phyloP scores from a whole-genome alignment of 2,888 invertebrate species.

The Halictus ligatus region DNA sequence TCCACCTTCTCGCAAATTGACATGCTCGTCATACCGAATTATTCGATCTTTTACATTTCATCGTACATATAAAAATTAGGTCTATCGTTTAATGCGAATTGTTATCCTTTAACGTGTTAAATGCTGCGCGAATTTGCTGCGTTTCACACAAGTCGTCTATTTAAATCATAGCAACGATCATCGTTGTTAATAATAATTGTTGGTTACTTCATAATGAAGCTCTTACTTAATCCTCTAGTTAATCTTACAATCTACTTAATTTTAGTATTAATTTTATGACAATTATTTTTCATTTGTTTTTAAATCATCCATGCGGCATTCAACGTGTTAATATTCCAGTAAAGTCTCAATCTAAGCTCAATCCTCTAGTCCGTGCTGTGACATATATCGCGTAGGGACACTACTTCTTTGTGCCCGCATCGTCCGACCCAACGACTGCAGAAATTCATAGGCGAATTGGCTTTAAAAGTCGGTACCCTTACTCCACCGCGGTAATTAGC shows the following conservation, averaged over 20 bases:
- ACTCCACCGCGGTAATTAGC: too few species aligned
- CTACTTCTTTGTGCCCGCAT: too few species aligned
- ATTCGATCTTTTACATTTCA: background rate
- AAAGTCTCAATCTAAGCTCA: too few species aligned
- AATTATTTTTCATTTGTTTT: background rate
- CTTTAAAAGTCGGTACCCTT: too few species aligned
- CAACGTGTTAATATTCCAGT: background rate
- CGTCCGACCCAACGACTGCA: too few species aligned
- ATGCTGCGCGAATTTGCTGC: background rate
- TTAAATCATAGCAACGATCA: background rate
- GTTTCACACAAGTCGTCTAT: background rate
- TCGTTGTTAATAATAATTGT: background rate
- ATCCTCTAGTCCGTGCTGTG: too few species aligned
- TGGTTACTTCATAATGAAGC: background rate
- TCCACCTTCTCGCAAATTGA: background rate
- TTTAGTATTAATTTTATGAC: background rate
- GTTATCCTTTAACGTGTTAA: background rate
- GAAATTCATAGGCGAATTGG: too few species aligned
- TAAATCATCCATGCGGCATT: background rate
- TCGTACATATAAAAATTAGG: background rate
- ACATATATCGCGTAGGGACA: too few species aligned
- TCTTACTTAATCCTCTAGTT: background rate
- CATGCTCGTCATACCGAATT: background rate
- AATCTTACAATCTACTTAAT: background rate
- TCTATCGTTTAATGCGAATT: background rate